Percentiles rank a stretch among this genome's conserved stretches.
Conservation (phyloP, 2,797 vertebrate genomes). For the Sebastes kiyomatsui region DNA sequence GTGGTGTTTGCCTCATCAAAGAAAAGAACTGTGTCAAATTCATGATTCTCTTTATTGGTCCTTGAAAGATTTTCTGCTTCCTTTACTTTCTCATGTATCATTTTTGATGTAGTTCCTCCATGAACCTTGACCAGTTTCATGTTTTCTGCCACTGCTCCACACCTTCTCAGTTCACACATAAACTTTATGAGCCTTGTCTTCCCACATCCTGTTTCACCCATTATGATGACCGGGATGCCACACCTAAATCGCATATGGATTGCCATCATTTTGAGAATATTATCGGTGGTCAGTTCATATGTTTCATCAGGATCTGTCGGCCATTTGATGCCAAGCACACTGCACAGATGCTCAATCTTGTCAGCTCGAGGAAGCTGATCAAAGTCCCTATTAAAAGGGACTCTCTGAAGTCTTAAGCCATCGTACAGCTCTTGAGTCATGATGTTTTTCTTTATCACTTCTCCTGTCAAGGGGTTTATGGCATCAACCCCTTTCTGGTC, state of each 20-base stretch:
- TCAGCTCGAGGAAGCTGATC: conserved; percentile 82
- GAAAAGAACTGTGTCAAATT: conserved; percentile 88
- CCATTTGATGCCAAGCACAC: conserved; percentile 83
- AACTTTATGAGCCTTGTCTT: conserved; percentile 91
- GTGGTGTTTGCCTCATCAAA: conserved; percentile 95
- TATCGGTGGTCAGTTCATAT: conserved; percentile 88
- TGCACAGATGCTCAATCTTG: conserved; percentile 86
- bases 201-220: conserved; percentile 95
- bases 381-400: conserved; percentile 88
- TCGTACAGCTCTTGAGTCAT: conserved; percentile 80
- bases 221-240: conserved; percentile 91
- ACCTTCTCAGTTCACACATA: conserved; percentile 85
- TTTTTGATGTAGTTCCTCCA: conserved; percentile 87
- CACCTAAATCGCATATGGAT: conserved; percentile 94
- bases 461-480: conserved; percentile 71
- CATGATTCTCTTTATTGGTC: conserved; percentile 73
- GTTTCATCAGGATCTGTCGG: conserved; percentile 69
- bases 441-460: conserved; percentile 81
- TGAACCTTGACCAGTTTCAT: conserved; percentile 92
- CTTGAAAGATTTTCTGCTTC: conserved; percentile 83
- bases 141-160: conserved; percentile 77
- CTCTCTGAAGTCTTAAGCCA: conserved; percentile 82
- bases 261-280: conserved; percentile 91
- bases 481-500: conserved; percentile 78
- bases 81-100: conserved; percentile 82